Base-by-base conservation (phyloP, 2,113 vertebrate species). In the Numida meleagris region DNA sequence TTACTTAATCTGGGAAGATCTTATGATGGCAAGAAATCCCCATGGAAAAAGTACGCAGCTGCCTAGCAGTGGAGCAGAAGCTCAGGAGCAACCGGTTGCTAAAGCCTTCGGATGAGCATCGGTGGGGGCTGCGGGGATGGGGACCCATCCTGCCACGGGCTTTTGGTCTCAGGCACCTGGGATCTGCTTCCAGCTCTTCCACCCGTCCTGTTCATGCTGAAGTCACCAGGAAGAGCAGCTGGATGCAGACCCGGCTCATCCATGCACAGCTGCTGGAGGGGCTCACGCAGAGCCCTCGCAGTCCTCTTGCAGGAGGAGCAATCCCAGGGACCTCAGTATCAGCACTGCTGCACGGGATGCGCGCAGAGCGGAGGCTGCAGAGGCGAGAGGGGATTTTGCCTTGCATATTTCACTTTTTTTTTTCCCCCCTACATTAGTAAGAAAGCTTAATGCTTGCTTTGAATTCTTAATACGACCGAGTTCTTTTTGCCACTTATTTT, bases 1-100 rank as follows among this genome's bases (percentile, higher is more conserved):
- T 96, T 97, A 95, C 96, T 97, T 97, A 93, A 97, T 97, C 95
- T 95, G 85, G 71, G 88, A 97, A 93, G 94, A 95, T 96, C 90
- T 97, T 85, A 85, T 2, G 45, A 93, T 94, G 84, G 83, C 19
- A 8, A 94, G 93, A 94, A 96, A 81, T 96, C 94, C 94, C 93
- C 55, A 43, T 0, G 67, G 97, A 94, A 25, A 90, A 76, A 88
- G 40, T 65, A n/a, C 34, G 13, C 93, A 88, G 73, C 91, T 88
- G 93, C 55, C 75, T 89, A 0, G 3, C 55, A 7, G 89, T 42
- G 29, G 20, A 34, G 31, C 0, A 40, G 53, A 66, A 82, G 25
- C 70, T 65, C 0, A 0, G 0, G 2, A 85, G 90, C 81, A 87
- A 78, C 27, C 0, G 1, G 42, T 18, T 14, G 36, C 36, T 40